Evolutionary conservation across 2,113 vertebrate genomes (phyloP).

Genomic region (Panthera leo): DNA sequence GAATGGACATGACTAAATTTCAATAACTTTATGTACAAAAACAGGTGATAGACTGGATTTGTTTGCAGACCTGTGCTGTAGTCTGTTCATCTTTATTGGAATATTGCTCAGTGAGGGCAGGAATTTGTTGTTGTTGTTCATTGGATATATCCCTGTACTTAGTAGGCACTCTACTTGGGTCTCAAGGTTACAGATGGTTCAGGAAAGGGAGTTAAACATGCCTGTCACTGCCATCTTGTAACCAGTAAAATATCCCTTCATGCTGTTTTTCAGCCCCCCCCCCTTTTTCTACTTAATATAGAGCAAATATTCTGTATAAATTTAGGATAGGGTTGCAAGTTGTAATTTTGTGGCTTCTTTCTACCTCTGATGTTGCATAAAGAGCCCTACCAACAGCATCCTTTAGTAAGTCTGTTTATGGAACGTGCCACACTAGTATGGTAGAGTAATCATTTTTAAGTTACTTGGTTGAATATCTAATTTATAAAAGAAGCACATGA

Average conservation of each 20-base stretch:
- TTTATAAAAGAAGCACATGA: constrained; percentile 15
- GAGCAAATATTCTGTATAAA: background rate
- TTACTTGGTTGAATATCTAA: background rate
- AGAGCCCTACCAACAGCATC: background rate
- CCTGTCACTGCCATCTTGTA: background rate
- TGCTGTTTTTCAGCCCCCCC: background rate
- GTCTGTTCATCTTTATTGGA: background rate
- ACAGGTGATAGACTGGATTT: background rate
- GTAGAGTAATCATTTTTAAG: constrained; percentile 2
- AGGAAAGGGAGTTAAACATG: background rate
- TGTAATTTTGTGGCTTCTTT: constrained; percentile 7
- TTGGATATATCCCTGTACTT: background rate
- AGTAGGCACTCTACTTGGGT: background rate
- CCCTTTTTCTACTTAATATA: background rate
- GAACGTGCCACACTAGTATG: background rate
- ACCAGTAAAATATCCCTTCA: background rate
- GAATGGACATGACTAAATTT: background rate
- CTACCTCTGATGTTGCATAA: background rate
- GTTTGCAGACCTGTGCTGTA: background rate
- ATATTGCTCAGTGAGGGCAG: background rate
- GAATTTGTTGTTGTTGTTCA: background rate
- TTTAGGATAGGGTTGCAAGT: background rate
- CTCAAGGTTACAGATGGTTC: background rate
- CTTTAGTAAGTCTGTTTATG: background rate
- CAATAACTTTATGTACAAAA: background rate